Conservation (phyloP, 2,797 vertebrate genomes). For the Danionella dracula region DNA sequence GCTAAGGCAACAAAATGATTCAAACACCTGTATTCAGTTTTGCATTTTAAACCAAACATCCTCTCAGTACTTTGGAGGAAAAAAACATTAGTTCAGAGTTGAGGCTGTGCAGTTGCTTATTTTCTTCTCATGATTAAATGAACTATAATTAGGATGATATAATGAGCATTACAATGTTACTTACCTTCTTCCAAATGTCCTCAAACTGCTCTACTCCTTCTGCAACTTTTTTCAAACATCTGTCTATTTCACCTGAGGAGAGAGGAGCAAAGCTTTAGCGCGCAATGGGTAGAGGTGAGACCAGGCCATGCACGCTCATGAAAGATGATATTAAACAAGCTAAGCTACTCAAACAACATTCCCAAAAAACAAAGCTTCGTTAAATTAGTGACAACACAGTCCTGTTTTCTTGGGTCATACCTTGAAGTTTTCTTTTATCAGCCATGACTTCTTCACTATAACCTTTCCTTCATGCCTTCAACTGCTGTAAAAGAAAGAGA, state of each 20-base stretch:
- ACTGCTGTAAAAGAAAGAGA: conserved; percentile 52
- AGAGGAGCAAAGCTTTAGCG: background rate
- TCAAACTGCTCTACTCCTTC: conserved; percentile 95
- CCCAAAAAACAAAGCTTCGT: background rate
- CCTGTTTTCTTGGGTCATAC: conserved; percentile 48
- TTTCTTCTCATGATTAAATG: too few relatives aligned
- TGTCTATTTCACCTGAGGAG: conserved; percentile 85
- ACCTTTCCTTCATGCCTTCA: conserved; percentile 89
- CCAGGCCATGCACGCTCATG: background rate
- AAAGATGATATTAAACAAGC: background rate
- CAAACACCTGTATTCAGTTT: too few relatives aligned
- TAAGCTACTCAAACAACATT: background rate
- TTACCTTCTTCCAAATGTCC: conserved; percentile 96
- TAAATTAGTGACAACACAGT: background rate
- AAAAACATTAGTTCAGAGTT: too few relatives aligned
- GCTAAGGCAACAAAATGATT: too few relatives aligned
- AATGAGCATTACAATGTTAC: background rate
- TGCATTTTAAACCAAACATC: too few relatives aligned
- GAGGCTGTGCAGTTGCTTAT: too few relatives aligned
- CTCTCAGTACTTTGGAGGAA: too few relatives aligned
- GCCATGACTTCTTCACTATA: conserved; percentile 87
- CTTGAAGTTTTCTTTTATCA: conserved; percentile 96
- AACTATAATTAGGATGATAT: background rate
- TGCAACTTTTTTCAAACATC: conserved; percentile 96
- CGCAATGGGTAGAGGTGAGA: background rate